phyloP scores from a whole-genome alignment of 2,113 vertebrate species.

The Regulus satrapa region DNA sequence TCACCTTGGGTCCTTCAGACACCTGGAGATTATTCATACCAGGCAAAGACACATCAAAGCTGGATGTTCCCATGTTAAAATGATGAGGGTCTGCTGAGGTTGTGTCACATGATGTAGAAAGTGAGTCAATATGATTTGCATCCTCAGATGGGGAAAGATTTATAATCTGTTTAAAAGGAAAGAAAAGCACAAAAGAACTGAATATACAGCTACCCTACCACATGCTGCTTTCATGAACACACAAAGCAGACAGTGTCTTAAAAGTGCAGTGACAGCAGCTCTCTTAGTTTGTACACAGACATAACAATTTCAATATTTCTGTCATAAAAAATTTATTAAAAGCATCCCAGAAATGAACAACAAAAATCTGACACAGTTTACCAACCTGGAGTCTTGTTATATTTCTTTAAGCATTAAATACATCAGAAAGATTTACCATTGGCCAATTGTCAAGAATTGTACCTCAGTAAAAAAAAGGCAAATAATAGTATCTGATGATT shows the following conservation, averaged over 20 bases:
- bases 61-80: conserved; percentile 78
- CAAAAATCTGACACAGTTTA: neutral
- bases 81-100: conserved; percentile 75
- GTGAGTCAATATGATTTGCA: conserved; percentile 77
- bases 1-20: conserved; percentile 88
- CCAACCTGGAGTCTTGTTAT: neutral
- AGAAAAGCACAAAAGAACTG: neutral
- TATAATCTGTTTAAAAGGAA: conserved; percentile 80
- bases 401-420: neutral
- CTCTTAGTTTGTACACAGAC: neutral
- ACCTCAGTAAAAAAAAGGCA: neutral
- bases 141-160: conserved; percentile 87
- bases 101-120: conserved; percentile 76
- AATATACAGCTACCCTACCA: neutral
- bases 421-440: neutral
- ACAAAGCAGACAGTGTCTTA: neutral
- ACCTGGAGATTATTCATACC: conserved; percentile 88
- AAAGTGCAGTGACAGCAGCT: neutral
- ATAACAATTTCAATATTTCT: neutral
- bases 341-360: neutral
- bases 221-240: neutral
- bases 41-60: conserved; percentile 81
- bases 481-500: neutral
- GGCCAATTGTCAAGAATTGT: neutral
- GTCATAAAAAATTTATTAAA: neutral